Conservation (phyloP, 1,140 invertebrate genomes). For the Apolygus lucorum region DNA sequence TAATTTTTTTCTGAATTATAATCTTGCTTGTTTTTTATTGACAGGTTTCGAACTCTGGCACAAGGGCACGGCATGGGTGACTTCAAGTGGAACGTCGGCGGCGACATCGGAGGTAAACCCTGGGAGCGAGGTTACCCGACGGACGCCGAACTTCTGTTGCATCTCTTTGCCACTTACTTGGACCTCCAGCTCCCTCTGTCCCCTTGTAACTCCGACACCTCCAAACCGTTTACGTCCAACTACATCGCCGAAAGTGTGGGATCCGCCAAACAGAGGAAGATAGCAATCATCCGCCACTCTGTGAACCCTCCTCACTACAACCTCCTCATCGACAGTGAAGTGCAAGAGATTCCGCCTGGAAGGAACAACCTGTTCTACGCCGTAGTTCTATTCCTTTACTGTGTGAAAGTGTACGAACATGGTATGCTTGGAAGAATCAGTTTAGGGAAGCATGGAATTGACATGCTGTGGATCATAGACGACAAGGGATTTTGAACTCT, state of each 20-base stretch:
- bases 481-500: neutral
- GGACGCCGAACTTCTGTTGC: conserved; percentile 60
- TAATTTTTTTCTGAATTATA: no score
- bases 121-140: conserved; percentile 73
- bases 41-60: conserved; percentile 48
- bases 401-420: conserved; percentile 61
- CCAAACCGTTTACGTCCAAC: conserved; percentile 54
- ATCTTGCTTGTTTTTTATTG: no score
- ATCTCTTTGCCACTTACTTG: conserved; percentile 69
- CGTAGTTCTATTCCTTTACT: conserved; percentile 66
- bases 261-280: conserved; percentile 43
- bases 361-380: conserved; percentile 76
- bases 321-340: conserved; percentile 52
- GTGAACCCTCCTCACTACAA: conserved; percentile 65
- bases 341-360: conserved; percentile 58
- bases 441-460: conserved; percentile 65
- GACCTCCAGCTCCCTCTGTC: conserved; percentile 68
- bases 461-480: conserved; percentile 63
- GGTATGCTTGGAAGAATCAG: conserved; percentile 70
- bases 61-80: conserved; percentile 72
- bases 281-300: conserved; percentile 48
- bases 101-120: conserved; percentile 57
- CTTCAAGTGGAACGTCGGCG: conserved; percentile 70
- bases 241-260: conserved; percentile 51
- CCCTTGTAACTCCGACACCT: conserved; percentile 62